These are phyloP conservation scores for Girardia tigrina DNA, from an alignment of 2,888 invertebrate species.

Conservation along the genomic window DNA sequence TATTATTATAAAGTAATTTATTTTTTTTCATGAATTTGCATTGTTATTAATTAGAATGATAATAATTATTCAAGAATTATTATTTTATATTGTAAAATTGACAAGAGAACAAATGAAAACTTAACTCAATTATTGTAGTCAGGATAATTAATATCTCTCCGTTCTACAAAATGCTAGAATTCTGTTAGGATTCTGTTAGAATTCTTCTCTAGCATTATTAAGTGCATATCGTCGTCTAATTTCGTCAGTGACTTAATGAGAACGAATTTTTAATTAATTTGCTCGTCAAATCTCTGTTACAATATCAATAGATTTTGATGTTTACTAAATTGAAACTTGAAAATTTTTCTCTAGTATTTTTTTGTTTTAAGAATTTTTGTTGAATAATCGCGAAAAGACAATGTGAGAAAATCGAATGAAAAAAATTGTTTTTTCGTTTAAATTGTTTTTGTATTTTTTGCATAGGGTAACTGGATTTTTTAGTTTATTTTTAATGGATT, in stretches of 20 bases:
- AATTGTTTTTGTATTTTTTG: not conserved
- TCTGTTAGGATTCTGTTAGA: too few relatives aligned
- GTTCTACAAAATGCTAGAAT: conserved; percentile 12
- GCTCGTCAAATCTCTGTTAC: conserved; percentile 23
- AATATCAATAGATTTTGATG: conserved; percentile 23
- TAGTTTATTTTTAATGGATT: not conserved
- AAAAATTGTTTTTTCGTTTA: not conserved
- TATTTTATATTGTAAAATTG: not conserved
- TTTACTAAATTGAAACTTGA: conserved; percentile 20
- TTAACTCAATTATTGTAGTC: conserved; percentile 23
- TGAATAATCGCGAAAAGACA: not conserved
- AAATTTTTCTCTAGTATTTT: conserved; percentile 16
- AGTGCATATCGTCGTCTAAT: conserved; percentile 23
- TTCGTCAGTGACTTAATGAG: conserved; percentile 23
- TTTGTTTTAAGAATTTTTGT: not conserved
- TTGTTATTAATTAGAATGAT: conserved; percentile 6
- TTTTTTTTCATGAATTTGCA: not conserved
- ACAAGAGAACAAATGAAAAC: conserved; percentile 23
- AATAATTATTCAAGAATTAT: not conserved
- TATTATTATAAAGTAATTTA: too few relatives aligned
- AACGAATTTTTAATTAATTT: conserved; percentile 20
- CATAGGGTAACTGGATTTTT: not conserved
- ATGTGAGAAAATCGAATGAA: not conserved
- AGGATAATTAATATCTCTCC: conserved; percentile 16
- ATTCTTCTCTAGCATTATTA: conserved; percentile 19